Conservation (phyloP, 2,888 invertebrate genomes). For the Parnassius apollo region DNA sequence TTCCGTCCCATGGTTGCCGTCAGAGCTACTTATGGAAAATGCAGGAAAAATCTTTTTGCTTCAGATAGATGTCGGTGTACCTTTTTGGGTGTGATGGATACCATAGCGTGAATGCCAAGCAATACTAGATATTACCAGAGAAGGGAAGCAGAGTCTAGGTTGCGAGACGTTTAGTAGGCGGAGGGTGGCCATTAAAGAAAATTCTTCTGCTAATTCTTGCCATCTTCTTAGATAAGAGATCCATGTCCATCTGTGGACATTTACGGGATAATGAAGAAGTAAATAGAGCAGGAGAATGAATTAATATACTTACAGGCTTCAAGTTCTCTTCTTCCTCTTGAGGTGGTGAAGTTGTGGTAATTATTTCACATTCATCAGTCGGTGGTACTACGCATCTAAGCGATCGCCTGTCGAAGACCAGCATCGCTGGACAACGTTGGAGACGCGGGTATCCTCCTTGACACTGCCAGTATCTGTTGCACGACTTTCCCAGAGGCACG, state of each 20-base stretch:
- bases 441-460: constrained; percentile 96
- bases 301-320: constrained; percentile 50
- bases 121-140: too few species aligned
- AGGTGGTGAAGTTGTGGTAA: constrained; percentile 86
- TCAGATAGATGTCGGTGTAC: too few species aligned
- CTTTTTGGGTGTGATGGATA: too few species aligned
- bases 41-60: too few species aligned
- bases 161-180: too few species aligned
- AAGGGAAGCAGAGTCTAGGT: too few species aligned
- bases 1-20: too few species aligned
- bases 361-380: constrained; percentile 93
- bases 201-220: not conserved
- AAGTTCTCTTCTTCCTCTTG: constrained; percentile 71
- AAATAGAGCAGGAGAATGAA: not conserved
- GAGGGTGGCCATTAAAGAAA: not conserved
- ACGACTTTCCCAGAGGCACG: constrained; percentile 94
- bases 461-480: constrained; percentile 97
- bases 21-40: too few species aligned
- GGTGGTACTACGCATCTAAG: constrained; percentile 93
- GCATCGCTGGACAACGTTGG: constrained; percentile 94
- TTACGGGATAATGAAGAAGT: not conserved
- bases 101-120: too few species aligned
- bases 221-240: too few species aligned
- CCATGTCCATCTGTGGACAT: too few species aligned
- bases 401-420: constrained; percentile 92